These are phyloP conservation scores for Sarcophaga carnaria DNA, from an alignment of 2,888 invertebrate species.

Conservation along the genomic window DNA sequence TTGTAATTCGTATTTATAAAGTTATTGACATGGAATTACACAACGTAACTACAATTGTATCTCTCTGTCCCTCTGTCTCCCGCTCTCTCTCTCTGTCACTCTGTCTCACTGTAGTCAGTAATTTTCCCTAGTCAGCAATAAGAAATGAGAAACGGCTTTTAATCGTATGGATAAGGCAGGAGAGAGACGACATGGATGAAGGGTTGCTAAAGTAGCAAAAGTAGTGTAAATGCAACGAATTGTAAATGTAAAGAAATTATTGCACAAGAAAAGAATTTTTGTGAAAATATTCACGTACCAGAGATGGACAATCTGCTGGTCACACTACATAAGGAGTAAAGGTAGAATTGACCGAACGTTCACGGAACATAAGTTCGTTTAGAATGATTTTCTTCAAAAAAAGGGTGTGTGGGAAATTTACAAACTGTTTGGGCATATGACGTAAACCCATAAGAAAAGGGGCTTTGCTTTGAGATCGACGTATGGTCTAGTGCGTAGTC, in stretches of 20 bases:
- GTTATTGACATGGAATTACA: conserved; percentile 54
- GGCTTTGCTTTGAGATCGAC: too few relatives aligned
- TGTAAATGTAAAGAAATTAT: conserved; percentile 50
- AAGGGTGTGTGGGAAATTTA: too few relatives aligned
- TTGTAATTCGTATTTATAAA: conserved; percentile 65
- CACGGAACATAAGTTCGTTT: too few relatives aligned
- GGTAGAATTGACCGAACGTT: too few relatives aligned
- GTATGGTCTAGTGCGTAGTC: too few relatives aligned
- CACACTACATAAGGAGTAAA: too few relatives aligned
- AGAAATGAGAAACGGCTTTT: not conserved
- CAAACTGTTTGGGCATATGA: too few relatives aligned
- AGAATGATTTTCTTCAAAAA: too few relatives aligned
- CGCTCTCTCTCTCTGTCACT: too few relatives aligned
- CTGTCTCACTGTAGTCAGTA: too few relatives aligned
- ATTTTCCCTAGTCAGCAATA: not conserved
- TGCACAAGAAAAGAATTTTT: conserved; percentile 42
- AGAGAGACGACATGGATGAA: not conserved
- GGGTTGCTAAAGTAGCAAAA: not conserved
- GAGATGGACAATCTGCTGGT: conserved; percentile 38
- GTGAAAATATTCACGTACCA: conserved; percentile 34
- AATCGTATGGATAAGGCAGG: not conserved
- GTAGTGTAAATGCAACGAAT: conserved; percentile 24
- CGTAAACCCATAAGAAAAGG: too few relatives aligned
- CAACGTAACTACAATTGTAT: conserved; percentile 31
- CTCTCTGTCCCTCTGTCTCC: too few relatives aligned